Evolutionary conservation across 2,888 invertebrate genomes (phyloP).

Genomic region (Hydropsyche betteni): DNA sequence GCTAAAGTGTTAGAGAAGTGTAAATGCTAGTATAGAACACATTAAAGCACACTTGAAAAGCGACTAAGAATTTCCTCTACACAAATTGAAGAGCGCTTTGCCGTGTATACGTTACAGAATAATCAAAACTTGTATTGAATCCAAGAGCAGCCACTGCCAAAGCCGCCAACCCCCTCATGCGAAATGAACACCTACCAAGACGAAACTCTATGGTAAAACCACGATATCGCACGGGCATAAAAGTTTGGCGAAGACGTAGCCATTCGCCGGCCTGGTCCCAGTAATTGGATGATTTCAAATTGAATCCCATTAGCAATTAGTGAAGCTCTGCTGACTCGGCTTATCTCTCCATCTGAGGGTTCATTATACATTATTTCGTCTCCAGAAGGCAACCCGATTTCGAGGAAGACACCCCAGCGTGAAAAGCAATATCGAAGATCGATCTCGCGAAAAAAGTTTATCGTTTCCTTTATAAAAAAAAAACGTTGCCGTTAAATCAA

Average conservation of each 20-base stretch:
- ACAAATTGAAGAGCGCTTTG: neutral
- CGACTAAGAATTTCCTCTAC: constrained; percentile 6
- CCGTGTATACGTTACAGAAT: too few species aligned
- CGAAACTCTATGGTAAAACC: too few species aligned
- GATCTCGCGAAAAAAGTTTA: neutral
- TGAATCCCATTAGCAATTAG: constrained; percentile 51
- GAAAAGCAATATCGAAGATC: too few species aligned
- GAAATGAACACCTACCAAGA: too few species aligned
- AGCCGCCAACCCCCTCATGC: too few species aligned
- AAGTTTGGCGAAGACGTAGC: constrained; percentile 44
- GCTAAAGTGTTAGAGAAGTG: constrained; percentile 12
- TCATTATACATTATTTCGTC: constrained; percentile 46
- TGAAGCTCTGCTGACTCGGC: constrained; percentile 49
- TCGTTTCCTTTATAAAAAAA: neutral
- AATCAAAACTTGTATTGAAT: too few species aligned
- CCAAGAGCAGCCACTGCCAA: too few species aligned
- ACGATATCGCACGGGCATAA: constrained; percentile 33
- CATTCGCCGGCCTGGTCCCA: constrained; percentile 18
- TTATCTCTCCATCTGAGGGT: constrained; percentile 49
- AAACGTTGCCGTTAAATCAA: neutral
- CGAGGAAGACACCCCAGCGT: neutral
- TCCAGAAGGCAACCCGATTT: constrained; percentile 24
- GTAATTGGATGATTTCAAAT: constrained; percentile 51
- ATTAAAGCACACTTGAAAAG: neutral
- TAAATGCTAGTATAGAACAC: constrained; percentile 1